Evolutionary conservation across 2,888 invertebrate species (phyloP), one percentile per base, ranked within the genome.

Genomic region (Entomobrya multifasciata): DNA sequence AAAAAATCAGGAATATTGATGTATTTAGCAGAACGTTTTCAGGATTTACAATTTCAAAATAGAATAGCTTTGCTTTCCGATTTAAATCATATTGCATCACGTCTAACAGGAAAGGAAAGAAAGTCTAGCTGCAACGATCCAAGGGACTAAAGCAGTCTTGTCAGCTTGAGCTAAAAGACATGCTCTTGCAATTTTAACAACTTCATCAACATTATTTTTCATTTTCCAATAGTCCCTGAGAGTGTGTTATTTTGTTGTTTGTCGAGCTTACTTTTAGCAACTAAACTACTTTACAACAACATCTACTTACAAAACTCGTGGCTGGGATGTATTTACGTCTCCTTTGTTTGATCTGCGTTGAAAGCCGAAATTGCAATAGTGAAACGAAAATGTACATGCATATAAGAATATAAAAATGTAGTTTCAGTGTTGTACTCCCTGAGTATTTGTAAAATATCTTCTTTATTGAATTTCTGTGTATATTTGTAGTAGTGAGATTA

Each of bases 141-240:
- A n/a, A n/a, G n/a, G n/a, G 36, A 36, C 36, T 36, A 36, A 36
- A 8, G 5, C 36, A 36, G 36, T 30, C 44, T n/a, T 8, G 55
- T 55, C 15, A 52, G 15, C 55, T 55, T 74, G 55, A 74, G 30
- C 5, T 13, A 22, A 1, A 44, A 44, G 55, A 52, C 74, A 74
- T 74, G 74, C 55, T 77, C 11, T 41, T 30, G 44, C 57, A 22
- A 60, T 81, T 81, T 81, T 72, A 81, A 81, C 81, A 81, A 81
- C 57, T 81, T 81, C 57, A 81, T 81, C 70, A 81, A 81, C 81
- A 81, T 81, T 81, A 81, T 72, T 81, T 81, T 81, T 81, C 81
- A 81, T 81, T 81, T 81, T 30, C 81, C 70, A 55, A 81, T 72
- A 81, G 81, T 70, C 79, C 67, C 67, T n/a, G 52, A 22, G 52